phyloP scores from a whole-genome alignment of 2,888 invertebrate species.

The Quadriops clusia region DNA sequence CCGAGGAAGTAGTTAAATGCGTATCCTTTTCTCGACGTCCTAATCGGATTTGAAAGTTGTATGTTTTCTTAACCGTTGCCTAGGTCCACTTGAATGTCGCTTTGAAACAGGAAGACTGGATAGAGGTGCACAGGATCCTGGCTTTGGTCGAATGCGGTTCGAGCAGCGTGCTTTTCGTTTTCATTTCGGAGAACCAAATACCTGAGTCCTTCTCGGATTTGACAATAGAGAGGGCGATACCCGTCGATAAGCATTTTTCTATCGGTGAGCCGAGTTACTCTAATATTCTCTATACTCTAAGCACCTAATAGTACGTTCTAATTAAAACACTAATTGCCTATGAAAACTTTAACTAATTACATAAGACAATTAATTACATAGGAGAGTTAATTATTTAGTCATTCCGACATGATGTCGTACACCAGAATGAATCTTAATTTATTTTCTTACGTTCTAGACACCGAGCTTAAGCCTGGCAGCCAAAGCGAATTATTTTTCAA shows the following conservation, averaged over 20 bases:
- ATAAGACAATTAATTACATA: no score
- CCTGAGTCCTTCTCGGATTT: constrained; percentile 63
- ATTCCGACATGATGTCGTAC: no score
- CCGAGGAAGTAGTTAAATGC: constrained; percentile 41
- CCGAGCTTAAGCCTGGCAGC: constrained; percentile 37
- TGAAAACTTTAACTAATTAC: no score
- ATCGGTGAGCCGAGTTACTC: no score
- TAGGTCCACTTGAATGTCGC: constrained; percentile 32
- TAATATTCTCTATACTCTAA: no score
- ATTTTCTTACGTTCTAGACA: constrained; percentile 39
- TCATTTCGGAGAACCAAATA: constrained; percentile 47
- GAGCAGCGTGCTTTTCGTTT: constrained; percentile 44
- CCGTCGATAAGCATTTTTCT: constrained; percentile 66
- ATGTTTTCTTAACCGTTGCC: constrained; percentile 20
- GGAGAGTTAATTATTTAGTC: no score
- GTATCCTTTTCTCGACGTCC: no score
- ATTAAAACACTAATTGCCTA: no score
- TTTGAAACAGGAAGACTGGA: constrained; percentile 36
- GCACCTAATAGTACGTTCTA: no score
- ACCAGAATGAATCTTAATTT: no score
- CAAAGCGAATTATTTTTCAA: constrained; percentile 41
- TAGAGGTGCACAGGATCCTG: constrained; percentile 41
- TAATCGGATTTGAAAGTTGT: no score
- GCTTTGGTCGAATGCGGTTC: constrained; percentile 45
- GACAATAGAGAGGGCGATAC: constrained; percentile 67